These are phyloP conservation scores for Podarcis raffonei DNA, from an alignment of 2,113 vertebrate genomes.

Conservation along the genomic window DNA sequence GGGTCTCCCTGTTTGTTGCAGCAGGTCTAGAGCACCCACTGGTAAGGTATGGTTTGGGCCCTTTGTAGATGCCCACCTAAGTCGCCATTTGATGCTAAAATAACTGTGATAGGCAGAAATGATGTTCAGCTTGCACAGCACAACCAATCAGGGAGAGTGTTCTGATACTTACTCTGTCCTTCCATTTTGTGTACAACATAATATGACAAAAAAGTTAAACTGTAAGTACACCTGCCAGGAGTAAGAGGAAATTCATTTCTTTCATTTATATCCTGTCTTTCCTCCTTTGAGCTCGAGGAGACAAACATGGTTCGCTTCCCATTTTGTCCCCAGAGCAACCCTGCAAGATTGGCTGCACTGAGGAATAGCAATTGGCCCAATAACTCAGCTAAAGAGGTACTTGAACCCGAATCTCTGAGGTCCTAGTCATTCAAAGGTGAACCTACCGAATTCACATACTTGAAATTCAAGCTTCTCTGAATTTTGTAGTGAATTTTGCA, in stretches of 20 bases:
- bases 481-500: too few relatives aligned
- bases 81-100: too few relatives aligned
- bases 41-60: too few relatives aligned
- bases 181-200: neutral
- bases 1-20: too few relatives aligned
- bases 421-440: too few relatives aligned
- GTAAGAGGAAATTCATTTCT: neutral
- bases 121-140: neutral
- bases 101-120: neutral
- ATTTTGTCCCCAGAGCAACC: neutral
- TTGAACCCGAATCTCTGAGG: neutral
- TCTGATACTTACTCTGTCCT: too few relatives aligned
- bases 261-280: neutral
- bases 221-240: neutral
- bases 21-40: too few relatives aligned
- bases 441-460: too few relatives aligned
- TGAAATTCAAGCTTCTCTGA: too few relatives aligned
- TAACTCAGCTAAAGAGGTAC: neutral
- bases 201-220: neutral
- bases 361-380: neutral
- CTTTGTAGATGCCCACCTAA: too few relatives aligned
- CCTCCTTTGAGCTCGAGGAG: neutral
- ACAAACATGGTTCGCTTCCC: neutral
- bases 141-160: neutral
- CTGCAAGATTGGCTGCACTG: neutral